Conservation (phyloP, 1,140 invertebrate genomes). For the Bombus difficillimus region DNA sequence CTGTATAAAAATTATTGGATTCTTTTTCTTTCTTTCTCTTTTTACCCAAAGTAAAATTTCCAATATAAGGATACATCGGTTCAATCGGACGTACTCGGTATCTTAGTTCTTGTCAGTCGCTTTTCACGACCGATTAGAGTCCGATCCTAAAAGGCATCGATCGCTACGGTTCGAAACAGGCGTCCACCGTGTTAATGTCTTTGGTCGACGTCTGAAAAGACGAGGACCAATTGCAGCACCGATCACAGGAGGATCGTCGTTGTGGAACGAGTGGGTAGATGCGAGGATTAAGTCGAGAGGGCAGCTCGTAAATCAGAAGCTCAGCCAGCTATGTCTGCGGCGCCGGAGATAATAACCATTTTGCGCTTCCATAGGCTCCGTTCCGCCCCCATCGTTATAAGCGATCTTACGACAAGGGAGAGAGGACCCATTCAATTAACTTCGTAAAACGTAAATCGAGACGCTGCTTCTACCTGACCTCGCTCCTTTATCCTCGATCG, state of each 20-base stretch:
- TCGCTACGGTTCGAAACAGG: constrained; percentile 26
- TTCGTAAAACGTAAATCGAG: constrained; percentile 71
- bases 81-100: too few relatives aligned
- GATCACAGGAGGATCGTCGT: neutral
- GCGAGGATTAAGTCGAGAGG: constrained; percentile 74
- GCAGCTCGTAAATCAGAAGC: constrained; percentile 76
- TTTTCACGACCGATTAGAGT: neutral
- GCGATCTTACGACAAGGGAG: constrained; percentile 64
- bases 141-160: neutral
- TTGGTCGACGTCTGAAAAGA: constrained; percentile 23
- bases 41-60: too few relatives aligned
- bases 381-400: constrained; percentile 68
- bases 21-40: too few relatives aligned
- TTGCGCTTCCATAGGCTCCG: constrained; percentile 75
- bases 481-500: constrained; percentile 13
- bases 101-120: neutral
- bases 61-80: too few relatives aligned
- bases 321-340: constrained; percentile 72
- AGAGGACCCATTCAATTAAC: constrained; percentile 70
- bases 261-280: constrained; percentile 69
- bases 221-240: constrained; percentile 42
- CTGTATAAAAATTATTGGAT: too few relatives aligned
- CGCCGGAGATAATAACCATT: constrained; percentile 78
- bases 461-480: constrained; percentile 25
- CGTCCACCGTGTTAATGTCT: constrained; percentile 36